Conservation (phyloP, 2,797 vertebrate genomes). For the Rhinichthys osculus region DNA sequence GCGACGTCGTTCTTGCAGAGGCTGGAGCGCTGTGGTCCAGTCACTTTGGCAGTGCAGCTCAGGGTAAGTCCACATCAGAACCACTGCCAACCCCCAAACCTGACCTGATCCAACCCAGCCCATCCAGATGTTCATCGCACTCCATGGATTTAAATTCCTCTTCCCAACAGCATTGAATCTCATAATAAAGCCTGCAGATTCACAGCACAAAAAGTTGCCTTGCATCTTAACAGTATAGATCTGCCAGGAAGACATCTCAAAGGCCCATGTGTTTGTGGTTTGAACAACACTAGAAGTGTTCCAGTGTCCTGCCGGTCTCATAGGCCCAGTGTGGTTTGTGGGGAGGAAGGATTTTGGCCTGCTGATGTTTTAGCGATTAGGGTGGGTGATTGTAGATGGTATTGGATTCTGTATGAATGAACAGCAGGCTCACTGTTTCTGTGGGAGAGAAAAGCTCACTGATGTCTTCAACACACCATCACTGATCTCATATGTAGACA, state of each 20-base stretch:
- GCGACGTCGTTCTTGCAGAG: constrained; percentile 86
- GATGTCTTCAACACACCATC: constrained; percentile 40
- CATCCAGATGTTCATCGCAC: background rate
- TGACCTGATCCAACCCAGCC: background rate
- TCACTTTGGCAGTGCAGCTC: constrained; percentile 86
- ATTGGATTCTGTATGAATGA: constrained; percentile 73
- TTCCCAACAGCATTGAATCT: background rate
- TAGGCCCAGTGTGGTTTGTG: constrained; percentile 50
- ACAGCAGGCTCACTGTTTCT: constrained; percentile 70
- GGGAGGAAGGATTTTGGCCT: constrained; percentile 41
- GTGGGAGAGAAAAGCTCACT: constrained; percentile 27
- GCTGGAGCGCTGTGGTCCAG: constrained; percentile 85
- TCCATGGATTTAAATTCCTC: background rate
- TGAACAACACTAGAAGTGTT: constrained; percentile 11
- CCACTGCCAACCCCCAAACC: background rate
- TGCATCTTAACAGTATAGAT: background rate
- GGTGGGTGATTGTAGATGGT: constrained; percentile 41
- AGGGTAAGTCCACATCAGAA: constrained; percentile 79
- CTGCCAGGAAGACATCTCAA: background rate
- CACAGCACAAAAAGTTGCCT: background rate
- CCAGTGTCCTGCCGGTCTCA: constrained; percentile 15
- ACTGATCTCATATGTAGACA: constrained; percentile 1
- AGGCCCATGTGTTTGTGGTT: background rate
- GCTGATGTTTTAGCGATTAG: constrained; percentile 46
- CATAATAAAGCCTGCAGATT: background rate